Evolutionary conservation across 2,797 vertebrate genomes (phyloP).

Genomic region (Pangasius mekongensis): DNA sequence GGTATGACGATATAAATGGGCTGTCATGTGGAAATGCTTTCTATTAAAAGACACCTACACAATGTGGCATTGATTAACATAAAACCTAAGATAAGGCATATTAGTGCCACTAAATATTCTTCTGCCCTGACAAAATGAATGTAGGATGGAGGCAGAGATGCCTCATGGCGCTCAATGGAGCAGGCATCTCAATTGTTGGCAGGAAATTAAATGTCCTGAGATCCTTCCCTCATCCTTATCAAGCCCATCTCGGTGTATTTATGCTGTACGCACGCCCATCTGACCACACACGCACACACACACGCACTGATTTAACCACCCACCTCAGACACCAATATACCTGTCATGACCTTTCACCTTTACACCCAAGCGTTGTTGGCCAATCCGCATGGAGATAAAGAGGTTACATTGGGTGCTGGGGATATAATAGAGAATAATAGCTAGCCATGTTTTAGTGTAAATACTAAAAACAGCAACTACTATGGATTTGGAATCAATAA

Average conservation of each 20-base stretch:
- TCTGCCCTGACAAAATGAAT: conserved; percentile 35
- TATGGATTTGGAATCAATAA: background rate
- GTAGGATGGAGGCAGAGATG: conserved; percentile 22
- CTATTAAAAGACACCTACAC: conserved; percentile 37
- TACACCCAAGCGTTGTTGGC: background rate
- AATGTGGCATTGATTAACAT: conserved; percentile 37
- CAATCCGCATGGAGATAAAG: conserved; percentile 13
- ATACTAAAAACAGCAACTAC: conserved; percentile 63
- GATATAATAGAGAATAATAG: conserved; percentile 71
- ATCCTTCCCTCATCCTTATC: conserved; percentile 37
- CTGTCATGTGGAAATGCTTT: conserved; percentile 34
- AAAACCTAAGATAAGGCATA: conserved; percentile 36
- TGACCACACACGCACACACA: conserved; percentile 32
- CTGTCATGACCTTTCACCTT: conserved; percentile 1
- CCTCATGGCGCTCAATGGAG: conserved; percentile 33
- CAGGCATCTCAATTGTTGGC: conserved; percentile 51
- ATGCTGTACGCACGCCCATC: conserved; percentile 27
- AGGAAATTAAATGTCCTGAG: conserved; percentile 59
- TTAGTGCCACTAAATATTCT: conserved; percentile 43
- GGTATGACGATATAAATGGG: conserved; percentile 23
- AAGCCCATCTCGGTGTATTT: conserved; percentile 39
- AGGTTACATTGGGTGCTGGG: background rate
- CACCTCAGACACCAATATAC: conserved; percentile 24
- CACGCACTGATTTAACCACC: conserved; percentile 24
- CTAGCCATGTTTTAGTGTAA: conserved; percentile 69